Conservation (phyloP, 2,888 invertebrate species). For the Parnassius smintheus region DNA sequence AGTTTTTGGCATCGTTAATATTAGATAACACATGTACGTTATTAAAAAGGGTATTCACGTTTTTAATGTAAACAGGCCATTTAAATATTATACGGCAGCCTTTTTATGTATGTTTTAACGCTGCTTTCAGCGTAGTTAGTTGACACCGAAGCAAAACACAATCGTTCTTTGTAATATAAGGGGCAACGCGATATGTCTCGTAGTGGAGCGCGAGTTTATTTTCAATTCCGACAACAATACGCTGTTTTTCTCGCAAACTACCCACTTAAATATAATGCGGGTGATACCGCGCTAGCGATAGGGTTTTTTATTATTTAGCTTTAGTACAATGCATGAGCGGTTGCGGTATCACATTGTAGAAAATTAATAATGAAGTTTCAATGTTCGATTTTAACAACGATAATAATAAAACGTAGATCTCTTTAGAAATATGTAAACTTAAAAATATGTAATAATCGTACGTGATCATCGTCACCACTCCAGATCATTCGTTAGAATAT, state of each 20-base stretch:
- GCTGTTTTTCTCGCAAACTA: slow-evolving; percentile 75
- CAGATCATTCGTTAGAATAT: no score
- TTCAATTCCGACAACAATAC: slow-evolving; percentile 77
- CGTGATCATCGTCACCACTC: no score
- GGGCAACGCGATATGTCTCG: slow-evolving; percentile 34
- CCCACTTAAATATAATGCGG: slow-evolving; percentile 76
- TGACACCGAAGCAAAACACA: slow-evolving; percentile 35
- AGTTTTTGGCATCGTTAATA: no score
- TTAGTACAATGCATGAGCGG: slow-evolving; percentile 34
- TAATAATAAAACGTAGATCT: no score
- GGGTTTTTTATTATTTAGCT: slow-evolving; percentile 51
- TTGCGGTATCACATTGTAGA: slow-evolving; percentile 28
- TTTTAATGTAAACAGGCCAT: no score
- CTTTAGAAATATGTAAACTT: no score
- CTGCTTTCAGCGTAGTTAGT: slow-evolving; percentile 16
- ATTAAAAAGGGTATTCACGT: no score
- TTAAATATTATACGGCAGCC: no score
- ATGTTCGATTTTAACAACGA: no score
- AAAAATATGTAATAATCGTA: no score
- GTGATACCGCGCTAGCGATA: slow-evolving; percentile 61
- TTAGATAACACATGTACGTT: no score
- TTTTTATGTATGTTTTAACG: no score
- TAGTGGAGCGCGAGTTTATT: slow-evolving; percentile 59
- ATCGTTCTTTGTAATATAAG: slow-evolving; percentile 43
- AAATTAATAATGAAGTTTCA: background rate